phyloP scores from a whole-genome alignment of 2,113 vertebrate species.

The Podocnemis expansa region DNA sequence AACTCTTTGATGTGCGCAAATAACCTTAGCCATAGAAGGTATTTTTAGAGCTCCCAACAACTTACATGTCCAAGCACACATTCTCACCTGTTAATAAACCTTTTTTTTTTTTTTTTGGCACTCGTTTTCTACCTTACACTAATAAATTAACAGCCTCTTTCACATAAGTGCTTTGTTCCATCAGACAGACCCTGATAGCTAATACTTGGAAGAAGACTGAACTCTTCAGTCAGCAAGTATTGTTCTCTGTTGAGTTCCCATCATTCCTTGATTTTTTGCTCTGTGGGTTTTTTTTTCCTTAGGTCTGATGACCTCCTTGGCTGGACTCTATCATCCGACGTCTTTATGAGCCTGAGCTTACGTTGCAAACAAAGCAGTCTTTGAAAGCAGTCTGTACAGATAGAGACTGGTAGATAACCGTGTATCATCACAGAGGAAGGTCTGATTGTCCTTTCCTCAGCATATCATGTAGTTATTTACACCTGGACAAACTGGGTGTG shows the following conservation, averaged over 20 bases:
- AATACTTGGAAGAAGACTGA: conserved; percentile 29
- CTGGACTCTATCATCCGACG: conserved; percentile 50
- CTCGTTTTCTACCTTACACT: neutral
- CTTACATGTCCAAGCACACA: neutral
- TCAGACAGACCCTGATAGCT: neutral
- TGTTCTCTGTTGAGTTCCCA: conserved; percentile 69
- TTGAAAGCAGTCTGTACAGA: conserved; percentile 50
- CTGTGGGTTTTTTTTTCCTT: conserved; percentile 14
- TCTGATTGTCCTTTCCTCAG: neutral
- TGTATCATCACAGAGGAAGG: neutral
- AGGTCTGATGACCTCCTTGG: conserved; percentile 60
- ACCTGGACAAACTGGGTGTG: too few relatives aligned
- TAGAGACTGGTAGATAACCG: conserved; percentile 32
- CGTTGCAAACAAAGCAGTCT: conserved; percentile 68
- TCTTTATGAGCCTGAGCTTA: conserved; percentile 61
- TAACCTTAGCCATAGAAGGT: neutral
- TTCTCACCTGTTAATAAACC: neutral
- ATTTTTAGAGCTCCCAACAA: neutral
- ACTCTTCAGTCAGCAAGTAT: conserved; percentile 59
- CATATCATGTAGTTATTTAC: too few relatives aligned
- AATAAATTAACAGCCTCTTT: neutral
- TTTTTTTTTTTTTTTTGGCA: neutral
- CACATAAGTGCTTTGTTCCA: neutral
- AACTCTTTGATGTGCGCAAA: neutral
- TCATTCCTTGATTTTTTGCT: conserved; percentile 68